Evolutionary conservation across 2,113 vertebrate genomes (phyloP).

Genomic region (Rhinolophus ferrumequinum): DNA sequence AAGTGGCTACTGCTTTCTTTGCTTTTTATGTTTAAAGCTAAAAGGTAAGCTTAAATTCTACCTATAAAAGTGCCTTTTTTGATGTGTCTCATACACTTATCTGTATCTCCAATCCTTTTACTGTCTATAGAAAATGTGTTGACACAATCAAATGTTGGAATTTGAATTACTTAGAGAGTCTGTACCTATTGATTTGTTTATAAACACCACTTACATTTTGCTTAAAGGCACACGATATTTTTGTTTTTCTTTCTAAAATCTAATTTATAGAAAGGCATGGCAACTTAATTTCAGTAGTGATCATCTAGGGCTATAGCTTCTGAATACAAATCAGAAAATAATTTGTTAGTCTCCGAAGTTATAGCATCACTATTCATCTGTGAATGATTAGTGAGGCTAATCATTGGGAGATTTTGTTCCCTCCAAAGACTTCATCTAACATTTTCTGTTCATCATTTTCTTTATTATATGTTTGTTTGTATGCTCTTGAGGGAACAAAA

Average conservation of each 20-base stretch:
- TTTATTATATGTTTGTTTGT: constrained; percentile 25
- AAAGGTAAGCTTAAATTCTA: constrained; percentile 50
- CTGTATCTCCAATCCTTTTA: constrained; percentile 18
- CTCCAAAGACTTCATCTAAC: not conserved
- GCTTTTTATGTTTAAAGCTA: constrained; percentile 63
- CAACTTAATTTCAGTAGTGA: constrained; percentile 59
- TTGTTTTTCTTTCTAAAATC: constrained; percentile 48
- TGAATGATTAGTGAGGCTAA: constrained; percentile 30
- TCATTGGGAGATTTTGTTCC: not conserved
- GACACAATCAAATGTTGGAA: not conserved
- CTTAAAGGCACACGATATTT: not conserved
- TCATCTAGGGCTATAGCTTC: constrained; percentile 36
- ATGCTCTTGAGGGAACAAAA: not conserved
- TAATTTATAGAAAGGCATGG: constrained; percentile 44
- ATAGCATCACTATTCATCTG: constrained; percentile 17
- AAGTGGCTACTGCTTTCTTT: constrained; percentile 60
- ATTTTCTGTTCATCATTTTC: constrained; percentile 37
- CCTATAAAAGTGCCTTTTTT: constrained; percentile 48
- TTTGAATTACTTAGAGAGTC: constrained; percentile 34
- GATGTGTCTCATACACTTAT: not conserved
- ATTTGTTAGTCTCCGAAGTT: constrained; percentile 17
- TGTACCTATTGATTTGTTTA: not conserved
- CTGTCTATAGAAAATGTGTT: not conserved
- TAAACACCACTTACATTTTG: constrained; percentile 42
- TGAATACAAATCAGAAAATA: constrained; percentile 58